Percentiles rank a stretch among this genome's conserved stretches.
Conservation (phyloP, 1,140 invertebrate genomes). For the Zophobas morio region DNA sequence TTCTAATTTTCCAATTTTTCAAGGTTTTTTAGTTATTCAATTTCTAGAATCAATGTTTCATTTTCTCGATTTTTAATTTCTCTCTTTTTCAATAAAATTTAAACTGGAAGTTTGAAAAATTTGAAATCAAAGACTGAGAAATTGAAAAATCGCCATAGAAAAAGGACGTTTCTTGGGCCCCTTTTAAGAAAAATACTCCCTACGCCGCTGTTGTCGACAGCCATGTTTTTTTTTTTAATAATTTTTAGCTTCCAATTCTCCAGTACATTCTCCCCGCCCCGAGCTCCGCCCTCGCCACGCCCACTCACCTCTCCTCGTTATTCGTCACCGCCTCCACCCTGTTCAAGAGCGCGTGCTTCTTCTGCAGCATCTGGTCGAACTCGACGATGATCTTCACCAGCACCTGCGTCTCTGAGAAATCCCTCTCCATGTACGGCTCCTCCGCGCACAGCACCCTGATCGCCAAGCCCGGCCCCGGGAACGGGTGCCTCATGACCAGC, state of each 20-base stretch:
- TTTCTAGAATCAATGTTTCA: too few relatives aligned
- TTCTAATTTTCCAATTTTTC: too few relatives aligned
- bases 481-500: constrained; percentile 95
- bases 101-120: too few relatives aligned
- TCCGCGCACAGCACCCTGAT: constrained; percentile 97
- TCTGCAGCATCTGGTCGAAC: constrained; percentile 92
- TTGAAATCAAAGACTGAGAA: too few relatives aligned
- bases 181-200: too few relatives aligned
- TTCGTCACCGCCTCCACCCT: constrained; percentile 88
- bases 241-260: neutral
- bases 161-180: too few relatives aligned
- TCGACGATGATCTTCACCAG: constrained; percentile 95
- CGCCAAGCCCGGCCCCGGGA: constrained; percentile 95
- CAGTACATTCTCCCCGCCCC: neutral
- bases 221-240: too few relatives aligned
- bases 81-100: too few relatives aligned
- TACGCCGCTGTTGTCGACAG: too few relatives aligned
- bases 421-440: constrained; percentile 95
- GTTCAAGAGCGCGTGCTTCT: constrained; percentile 93
- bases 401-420: constrained; percentile 96
- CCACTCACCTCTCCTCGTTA: constrained; percentile 76
- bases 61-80: too few relatives aligned
- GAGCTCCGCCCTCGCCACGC: neutral
- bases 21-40: too few relatives aligned
- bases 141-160: too few relatives aligned